Evolutionary conservation across 2,797 vertebrate species (phyloP), one percentile per base, ranked within the genome.

Genomic region (Aphelocoma californica): DNA sequence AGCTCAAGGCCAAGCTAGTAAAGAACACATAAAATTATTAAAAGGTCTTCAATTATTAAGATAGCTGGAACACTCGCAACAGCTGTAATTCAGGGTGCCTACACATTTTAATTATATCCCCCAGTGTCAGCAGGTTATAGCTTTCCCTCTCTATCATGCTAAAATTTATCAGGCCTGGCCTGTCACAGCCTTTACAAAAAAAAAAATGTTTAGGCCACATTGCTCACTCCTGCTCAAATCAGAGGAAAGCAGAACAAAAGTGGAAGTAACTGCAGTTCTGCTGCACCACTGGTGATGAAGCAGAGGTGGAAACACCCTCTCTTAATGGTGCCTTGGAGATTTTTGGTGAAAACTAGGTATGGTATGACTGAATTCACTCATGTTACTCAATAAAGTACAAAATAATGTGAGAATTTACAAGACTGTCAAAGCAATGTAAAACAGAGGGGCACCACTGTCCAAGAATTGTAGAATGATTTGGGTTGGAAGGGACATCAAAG

Each of bases 1-100:
- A 96, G 94, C 88, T 95, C 93, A 96, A 94, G 88, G 96, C 95
- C 87, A 80, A 95, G 89, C 72, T 95, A 81, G 72, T 54, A 79
- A 83, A 94, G 56, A 91, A 92, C 83, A 92, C 87, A 85, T 20
- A 89, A 80, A 95, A 95, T 95, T 96, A 96, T 95, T 95, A 96
- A 95, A 94, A 94, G 90, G 70, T 91, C 92, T 97, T 94, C 81
- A 92, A 57, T 96, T 93, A 96, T 92, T 86, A 81, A 64, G 54
- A 54, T 26, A 94, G 88, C 65, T 86, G 64, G 82, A 95, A 90
- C 60, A 72, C 47, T 93, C 14, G 1, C 45, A 88, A 95, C 84
- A 92, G 91, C 89, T 88, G 62, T 91, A 93, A 95, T 56, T 93
- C 94, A 95, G 83, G 88, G 74, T 83, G 90, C 93, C 91, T 92